Conservation (phyloP, 2,113 vertebrate species). For the Scopus umbretta region DNA sequence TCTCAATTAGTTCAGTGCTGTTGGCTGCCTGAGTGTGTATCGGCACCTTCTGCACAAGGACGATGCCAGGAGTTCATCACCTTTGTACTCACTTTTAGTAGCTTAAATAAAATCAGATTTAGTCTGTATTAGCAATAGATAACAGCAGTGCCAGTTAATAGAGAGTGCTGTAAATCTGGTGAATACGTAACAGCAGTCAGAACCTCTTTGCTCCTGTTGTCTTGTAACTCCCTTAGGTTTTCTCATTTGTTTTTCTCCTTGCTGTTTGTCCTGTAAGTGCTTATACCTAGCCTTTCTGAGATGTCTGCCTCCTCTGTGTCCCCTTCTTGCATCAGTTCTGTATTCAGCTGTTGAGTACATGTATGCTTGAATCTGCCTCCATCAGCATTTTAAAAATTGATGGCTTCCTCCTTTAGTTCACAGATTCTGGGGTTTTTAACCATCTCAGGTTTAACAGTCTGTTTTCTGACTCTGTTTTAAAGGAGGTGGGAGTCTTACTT, state of each 20-base stretch:
- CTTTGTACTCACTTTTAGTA: background rate
- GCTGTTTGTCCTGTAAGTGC: background rate
- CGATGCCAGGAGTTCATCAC: background rate
- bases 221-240: background rate
- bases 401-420: background rate
- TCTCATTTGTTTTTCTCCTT: background rate
- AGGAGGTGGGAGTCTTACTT: background rate
- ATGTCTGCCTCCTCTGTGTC: background rate
- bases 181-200: background rate
- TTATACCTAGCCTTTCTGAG: background rate
- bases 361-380: background rate
- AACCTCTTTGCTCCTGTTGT: background rate
- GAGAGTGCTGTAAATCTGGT: background rate
- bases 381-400: background rate
- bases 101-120: slow-evolving; percentile 11
- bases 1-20: slow-evolving; percentile 19
- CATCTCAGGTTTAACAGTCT: background rate
- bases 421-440: background rate
- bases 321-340: background rate
- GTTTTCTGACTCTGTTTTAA: background rate
- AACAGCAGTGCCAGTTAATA: background rate
- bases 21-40: background rate
- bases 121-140: background rate
- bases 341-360: background rate
- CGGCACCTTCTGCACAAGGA: background rate